A percentile compares a stretch with the other conserved stretches of the same genome.
These are phyloP conservation scores for Agonopterix subpropinquella DNA, from an alignment of 2,888 invertebrate species.

Conservation along the genomic window DNA sequence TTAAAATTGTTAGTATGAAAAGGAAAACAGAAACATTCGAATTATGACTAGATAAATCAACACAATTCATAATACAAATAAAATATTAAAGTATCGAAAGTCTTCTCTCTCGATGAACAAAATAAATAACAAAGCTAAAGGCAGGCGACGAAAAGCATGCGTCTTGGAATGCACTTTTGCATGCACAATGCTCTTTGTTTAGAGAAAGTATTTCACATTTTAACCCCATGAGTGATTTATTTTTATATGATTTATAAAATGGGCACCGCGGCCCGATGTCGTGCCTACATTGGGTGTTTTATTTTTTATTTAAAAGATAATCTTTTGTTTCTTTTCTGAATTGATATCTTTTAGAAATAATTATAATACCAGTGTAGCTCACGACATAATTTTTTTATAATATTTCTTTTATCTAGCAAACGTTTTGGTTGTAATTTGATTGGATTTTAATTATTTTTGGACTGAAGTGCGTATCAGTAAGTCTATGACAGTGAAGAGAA, in stretches of 20 bases:
- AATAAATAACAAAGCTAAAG: slow-evolving; percentile 23
- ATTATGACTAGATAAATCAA: no score
- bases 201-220: slow-evolving; percentile 74
- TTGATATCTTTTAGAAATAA: no score
- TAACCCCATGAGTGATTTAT: slow-evolving; percentile 67
- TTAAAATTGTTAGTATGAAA: no score
- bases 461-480: slow-evolving; percentile 6
- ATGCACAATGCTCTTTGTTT: slow-evolving; percentile 74
- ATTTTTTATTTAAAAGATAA: not conserved
- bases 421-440: not conserved
- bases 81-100: no score
- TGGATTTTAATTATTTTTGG: not conserved
- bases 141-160: slow-evolving; percentile 73
- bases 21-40: no score
- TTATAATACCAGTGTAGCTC: no score
- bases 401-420: not conserved
- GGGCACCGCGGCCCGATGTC: slow-evolving; percentile 34
- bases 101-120: not conserved
- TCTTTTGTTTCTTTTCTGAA: not conserved
- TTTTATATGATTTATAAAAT: slow-evolving; percentile 68
- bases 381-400: no score
- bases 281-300: slow-evolving; percentile 27
- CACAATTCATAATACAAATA: no score
- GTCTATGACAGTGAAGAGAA: slow-evolving; percentile 31
- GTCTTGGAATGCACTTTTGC: slow-evolving; percentile 68